Evolutionary conservation across 1,140 invertebrate genomes (phyloP).

Genomic region (Hyles euphorbiae): DNA sequence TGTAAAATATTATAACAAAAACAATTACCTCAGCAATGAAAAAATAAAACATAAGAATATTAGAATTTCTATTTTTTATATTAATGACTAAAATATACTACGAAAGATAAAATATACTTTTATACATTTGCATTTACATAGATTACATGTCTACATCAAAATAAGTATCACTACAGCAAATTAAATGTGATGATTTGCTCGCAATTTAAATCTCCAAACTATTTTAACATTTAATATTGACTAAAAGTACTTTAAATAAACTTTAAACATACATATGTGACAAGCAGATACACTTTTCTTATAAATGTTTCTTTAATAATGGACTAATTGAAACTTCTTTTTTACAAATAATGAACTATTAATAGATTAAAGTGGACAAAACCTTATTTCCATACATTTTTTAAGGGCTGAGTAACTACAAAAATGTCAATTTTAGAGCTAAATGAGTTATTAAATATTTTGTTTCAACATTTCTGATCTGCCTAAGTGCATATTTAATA

Average conservation of each 20-base stretch:
- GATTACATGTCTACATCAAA: conserved; percentile 35
- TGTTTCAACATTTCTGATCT: too few relatives aligned
- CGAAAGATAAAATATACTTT: conserved; percentile 37
- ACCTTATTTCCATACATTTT: too few relatives aligned
- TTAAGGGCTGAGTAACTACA: too few relatives aligned
- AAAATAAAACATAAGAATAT: conserved; percentile 48
- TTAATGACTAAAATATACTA: conserved; percentile 44
- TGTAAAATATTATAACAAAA: conserved; percentile 42
- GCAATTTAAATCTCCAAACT: conserved; percentile 9
- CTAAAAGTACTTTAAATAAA: conserved; percentile 1
- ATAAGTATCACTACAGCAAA: conserved; percentile 36
- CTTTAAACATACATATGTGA: not conserved
- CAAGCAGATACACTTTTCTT: not conserved
- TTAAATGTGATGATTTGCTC: conserved; percentile 18
- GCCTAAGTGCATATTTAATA: too few relatives aligned
- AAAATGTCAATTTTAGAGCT: too few relatives aligned
- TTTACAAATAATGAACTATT: too few relatives aligned
- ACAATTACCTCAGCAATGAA: conserved; percentile 42
- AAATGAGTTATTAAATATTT: too few relatives aligned
- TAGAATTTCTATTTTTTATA: conserved; percentile 45
- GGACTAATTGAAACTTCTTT: too few relatives aligned
- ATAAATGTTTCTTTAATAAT: too few relatives aligned
- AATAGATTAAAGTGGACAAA: too few relatives aligned
- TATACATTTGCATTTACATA: conserved; percentile 66
- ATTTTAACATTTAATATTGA: not conserved